Percentiles rank a stretch among this genome's conserved stretches.
These are phyloP conservation scores for Eulemur coronatus DNA, from an alignment of 2,797 vertebrate genomes.

Conservation along the genomic window DNA sequence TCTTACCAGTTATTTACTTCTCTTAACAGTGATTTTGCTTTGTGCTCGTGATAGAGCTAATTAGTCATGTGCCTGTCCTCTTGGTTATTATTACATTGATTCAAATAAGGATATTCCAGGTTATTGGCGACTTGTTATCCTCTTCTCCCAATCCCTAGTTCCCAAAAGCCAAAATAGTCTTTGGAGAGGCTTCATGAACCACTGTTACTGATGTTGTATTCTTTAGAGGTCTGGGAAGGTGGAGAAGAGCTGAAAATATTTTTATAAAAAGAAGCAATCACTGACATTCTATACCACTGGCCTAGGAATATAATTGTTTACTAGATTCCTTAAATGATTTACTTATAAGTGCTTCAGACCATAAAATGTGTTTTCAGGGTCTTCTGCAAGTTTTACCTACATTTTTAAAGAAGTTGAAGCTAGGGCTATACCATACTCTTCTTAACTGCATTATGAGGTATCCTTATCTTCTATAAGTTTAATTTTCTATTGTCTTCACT, in stretches of 20 bases:
- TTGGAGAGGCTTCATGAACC: neutral
- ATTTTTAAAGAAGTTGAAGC: slow-evolving; percentile 29
- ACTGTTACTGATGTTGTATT: neutral
- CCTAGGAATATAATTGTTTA: neutral
- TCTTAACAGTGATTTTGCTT: slow-evolving; percentile 7
- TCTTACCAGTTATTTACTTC: slow-evolving; percentile 9
- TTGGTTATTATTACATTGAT: neutral
- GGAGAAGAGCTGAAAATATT: neutral
- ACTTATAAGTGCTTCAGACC: neutral
- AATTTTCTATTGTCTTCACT: neutral
- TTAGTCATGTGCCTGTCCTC: neutral
- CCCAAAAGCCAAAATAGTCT: neutral
- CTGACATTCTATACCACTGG: neutral
- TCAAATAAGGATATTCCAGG: neutral
- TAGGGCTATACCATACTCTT: neutral
- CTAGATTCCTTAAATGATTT: neutral
- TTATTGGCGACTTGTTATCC: neutral
- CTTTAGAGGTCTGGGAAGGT: neutral
- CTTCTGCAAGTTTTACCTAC: neutral
- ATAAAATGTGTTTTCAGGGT: neutral
- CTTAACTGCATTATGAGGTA: neutral
- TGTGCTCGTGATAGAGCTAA: neutral
- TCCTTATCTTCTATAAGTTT: neutral
- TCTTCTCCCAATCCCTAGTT: neutral
- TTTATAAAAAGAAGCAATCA: neutral